A percentile compares a stretch with the other conserved stretches of the same genome.
Evolutionary conservation across 2,113 vertebrate species (phyloP).

Genomic region (Scomber japonicus): DNA sequence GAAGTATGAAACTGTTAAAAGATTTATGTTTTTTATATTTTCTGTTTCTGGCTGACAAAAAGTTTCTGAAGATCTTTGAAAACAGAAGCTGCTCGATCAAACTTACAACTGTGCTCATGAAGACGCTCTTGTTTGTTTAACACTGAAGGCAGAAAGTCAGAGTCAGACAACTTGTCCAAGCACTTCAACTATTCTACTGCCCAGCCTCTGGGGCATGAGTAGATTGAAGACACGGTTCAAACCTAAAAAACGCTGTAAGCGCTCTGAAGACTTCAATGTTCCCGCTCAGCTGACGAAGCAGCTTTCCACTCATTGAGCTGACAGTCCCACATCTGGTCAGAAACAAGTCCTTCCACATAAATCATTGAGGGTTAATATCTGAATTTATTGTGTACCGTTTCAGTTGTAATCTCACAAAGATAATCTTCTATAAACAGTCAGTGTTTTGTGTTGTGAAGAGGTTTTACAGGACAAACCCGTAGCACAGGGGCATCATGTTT

Average conservation of each 20-base stretch:
- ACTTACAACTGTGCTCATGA: not conserved
- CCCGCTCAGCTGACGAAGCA: not conserved
- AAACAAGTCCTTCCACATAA: too few species aligned
- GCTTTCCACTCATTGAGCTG: too few species aligned
- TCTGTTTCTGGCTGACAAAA: not conserved
- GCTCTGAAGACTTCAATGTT: not conserved
- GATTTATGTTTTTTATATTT: not conserved
- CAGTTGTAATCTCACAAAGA: too few species aligned
- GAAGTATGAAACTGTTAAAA: too few species aligned
- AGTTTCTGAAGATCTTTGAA: not conserved
- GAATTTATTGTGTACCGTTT: too few species aligned
- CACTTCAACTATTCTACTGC: slow-evolving; percentile 1
- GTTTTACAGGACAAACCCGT: not conserved
- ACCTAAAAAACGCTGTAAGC: not conserved
- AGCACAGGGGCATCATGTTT: not conserved
- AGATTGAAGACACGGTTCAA: not conserved
- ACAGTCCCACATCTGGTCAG: too few species aligned
- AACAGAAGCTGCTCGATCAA: not conserved
- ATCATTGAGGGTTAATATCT: not conserved
- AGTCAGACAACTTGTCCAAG: not conserved
- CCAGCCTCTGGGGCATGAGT: not conserved
- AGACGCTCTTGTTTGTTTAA: not conserved
- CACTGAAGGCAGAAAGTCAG: not conserved
- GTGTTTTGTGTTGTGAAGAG: too few species aligned
- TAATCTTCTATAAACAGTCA: too few species aligned